Evolutionary conservation across 2,888 invertebrate species (phyloP), one percentile per base, ranked within the genome.

Genomic region (Germaria angustata): DNA sequence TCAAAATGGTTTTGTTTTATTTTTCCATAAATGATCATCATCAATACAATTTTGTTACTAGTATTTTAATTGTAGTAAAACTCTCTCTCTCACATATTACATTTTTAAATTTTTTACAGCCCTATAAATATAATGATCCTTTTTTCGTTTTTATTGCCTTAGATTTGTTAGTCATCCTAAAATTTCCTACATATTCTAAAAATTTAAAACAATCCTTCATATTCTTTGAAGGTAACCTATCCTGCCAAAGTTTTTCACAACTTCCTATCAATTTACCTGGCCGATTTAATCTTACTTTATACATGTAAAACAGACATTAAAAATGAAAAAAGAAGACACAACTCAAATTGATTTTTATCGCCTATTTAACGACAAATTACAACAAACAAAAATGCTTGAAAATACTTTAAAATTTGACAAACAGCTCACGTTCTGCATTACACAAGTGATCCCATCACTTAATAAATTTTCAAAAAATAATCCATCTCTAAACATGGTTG

Each of bases 381-480:
- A 44, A 22, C 66, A 61, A 61, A 66, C 39, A 44, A 22, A 76
- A 61, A 61, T 51, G 36, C 61, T 69, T 24, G 24, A 49, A 76
- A 59, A 44, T 68, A 44, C 66, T 72, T 66, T 51, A 51, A 65
- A 68, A 68, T 61, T 69, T 57, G 32, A 57, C 57, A 71, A 71
- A 65, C 78, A 73, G 28, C 69, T 78, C 78, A 78, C 81, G 81
- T 82, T 75, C 36, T 68, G 34, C 72, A 72, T 79, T 72, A 79
- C 57, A 72, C 57, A 75, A 68, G 73, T 69, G 78, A 82, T 73
- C 66, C 78, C 78, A 75, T 78, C 78, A 82, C 63, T 78, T 82
- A 82, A 82, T 82, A 82, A 82, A 82, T 78, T 82, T 78, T 59
- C 61, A 44, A 82, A 82, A 77, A 78, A 78, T 82, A 82, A 77